Base-by-base conservation (phyloP, 2,113 vertebrate genomes). In the Macquaria australasica region DNA sequence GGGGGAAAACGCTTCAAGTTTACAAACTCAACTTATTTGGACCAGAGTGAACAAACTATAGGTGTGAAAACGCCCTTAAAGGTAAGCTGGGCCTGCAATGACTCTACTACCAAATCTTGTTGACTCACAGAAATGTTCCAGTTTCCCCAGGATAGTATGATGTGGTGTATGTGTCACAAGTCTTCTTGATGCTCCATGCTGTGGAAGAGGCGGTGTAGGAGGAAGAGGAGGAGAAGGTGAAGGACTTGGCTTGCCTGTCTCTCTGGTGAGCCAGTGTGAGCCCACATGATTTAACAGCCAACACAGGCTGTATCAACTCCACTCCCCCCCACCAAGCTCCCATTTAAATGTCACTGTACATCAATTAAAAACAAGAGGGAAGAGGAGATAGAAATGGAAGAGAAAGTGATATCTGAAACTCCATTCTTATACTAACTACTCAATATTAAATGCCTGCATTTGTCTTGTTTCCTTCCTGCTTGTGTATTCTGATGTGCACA, bases 211-310 rank as follows among this genome's bases (percentile, higher is more conserved):
- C 0, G 20, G 25, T 67, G 67, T 71, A 53, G 67, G 41, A 84
- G 68, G 66, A 67, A 23, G 73, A 77, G 1, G 63, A 53, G 56
- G 48, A 64, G 51, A 12, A 53, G 77, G 77, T 76, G 55, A 80
- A 69, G 71, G 37, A 64, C 58, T 72, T 43, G 48, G 62, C 28
- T n/a, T 50, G 43, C 10, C 66, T 5, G n/a, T 48, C 51, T 68
- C 21, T 28, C 2, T 41, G 43, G 50, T 39, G 53, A 84, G 45
- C 55, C 55, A 31, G 34, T 28, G 37, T 20, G 21, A 56, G 45
- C 0, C 48, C 21, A 48, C 39, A 50, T 75, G 18, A 75, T 45
- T 12, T 63, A 76, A 56, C 75, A 67, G 41, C 16, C 41, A 62
- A 25, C 34, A 73, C 60, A 20, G 34, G 28, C 59, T 62, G 59